These are phyloP conservation scores for Drosophila ficusphila DNA, from an alignment of 1,140 invertebrate genomes.

Conservation along the genomic window DNA sequence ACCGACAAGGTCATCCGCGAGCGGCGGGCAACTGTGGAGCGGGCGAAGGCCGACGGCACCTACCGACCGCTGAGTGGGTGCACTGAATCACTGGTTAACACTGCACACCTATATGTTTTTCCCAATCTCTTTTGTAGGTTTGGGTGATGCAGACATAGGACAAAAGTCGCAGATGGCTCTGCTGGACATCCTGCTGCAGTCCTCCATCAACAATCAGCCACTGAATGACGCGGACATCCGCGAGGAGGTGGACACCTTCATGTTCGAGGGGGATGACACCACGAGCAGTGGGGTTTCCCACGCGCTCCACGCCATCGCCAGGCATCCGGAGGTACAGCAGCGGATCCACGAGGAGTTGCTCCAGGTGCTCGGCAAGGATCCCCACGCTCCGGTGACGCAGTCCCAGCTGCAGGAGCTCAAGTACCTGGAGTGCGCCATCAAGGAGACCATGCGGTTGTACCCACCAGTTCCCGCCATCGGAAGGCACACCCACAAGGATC, in stretches of 20 bases:
- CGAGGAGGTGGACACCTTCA: constrained; percentile 91
- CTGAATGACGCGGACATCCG: constrained; percentile 88
- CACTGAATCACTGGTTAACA: constrained; percentile 5
- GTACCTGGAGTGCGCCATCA: constrained; percentile 86
- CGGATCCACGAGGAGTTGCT: constrained; percentile 86
- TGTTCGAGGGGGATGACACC: constrained; percentile 87
- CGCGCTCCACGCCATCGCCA: constrained; percentile 54
- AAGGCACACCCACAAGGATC: constrained; percentile 81
- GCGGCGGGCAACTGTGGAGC: constrained; percentile 49
- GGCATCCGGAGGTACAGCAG: constrained; percentile 83
- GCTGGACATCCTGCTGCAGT: constrained; percentile 90
- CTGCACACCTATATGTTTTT: background rate
- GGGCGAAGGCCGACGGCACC: constrained; percentile 55
- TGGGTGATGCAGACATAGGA: constrained; percentile 71
- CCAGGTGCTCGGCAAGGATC: constrained; percentile 84
- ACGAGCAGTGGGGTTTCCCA: constrained; percentile 67
- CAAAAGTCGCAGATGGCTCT: constrained; percentile 89
- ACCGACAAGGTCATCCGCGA: constrained; percentile 74
- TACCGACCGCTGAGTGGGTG: constrained; percentile 62
- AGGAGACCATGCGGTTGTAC: constrained; percentile 85
- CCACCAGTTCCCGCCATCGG: constrained; percentile 86
- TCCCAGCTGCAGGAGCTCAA: constrained; percentile 84
- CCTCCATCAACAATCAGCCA: constrained; percentile 85
- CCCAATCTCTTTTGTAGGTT: constrained; percentile 23
- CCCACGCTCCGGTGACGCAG: constrained; percentile 68